Percentiles rank a stretch among this genome's conserved stretches.
Conservation (phyloP, 2,113 vertebrate genomes). For the Irena cyanogastra region DNA sequence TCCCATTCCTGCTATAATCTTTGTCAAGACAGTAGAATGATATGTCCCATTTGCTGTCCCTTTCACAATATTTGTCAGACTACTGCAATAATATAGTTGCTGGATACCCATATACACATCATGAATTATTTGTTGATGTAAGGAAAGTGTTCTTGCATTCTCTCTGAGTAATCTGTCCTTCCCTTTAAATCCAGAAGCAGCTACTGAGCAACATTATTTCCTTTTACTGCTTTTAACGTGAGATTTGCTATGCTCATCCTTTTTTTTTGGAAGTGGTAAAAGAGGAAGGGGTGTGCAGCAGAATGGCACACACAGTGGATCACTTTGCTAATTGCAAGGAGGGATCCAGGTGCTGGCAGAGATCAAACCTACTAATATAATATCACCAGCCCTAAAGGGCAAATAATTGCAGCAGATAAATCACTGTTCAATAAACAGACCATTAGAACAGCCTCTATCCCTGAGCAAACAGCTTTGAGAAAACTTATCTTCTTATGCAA, state of each 20-base stretch:
- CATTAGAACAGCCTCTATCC: neutral
- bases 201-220: neutral
- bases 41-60: conserved; percentile 37
- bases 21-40: conserved; percentile 47
- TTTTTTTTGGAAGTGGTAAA: neutral
- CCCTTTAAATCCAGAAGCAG: conserved; percentile 15
- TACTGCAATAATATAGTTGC: conserved; percentile 7
- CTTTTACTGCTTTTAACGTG: neutral
- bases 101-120: neutral
- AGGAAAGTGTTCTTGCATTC: conserved; percentile 31
- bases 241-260: neutral
- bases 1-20: conserved; percentile 44
- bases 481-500: conserved; percentile 37
- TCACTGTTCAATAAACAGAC: conserved; percentile 26
- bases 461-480: conserved; percentile 29
- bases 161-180: neutral
- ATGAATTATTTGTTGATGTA: conserved; percentile 53
- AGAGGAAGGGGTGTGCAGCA: neutral
- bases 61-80: conserved; percentile 43
- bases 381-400: neutral
- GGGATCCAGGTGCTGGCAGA: conserved; percentile 8
- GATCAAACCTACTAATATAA: neutral
- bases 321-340: conserved; percentile 19
- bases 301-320: neutral
- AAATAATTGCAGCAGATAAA: conserved; percentile 56